phyloP scores from a whole-genome alignment of 2,113 vertebrate genomes.

The Balaenoptera acutorostrata region DNA sequence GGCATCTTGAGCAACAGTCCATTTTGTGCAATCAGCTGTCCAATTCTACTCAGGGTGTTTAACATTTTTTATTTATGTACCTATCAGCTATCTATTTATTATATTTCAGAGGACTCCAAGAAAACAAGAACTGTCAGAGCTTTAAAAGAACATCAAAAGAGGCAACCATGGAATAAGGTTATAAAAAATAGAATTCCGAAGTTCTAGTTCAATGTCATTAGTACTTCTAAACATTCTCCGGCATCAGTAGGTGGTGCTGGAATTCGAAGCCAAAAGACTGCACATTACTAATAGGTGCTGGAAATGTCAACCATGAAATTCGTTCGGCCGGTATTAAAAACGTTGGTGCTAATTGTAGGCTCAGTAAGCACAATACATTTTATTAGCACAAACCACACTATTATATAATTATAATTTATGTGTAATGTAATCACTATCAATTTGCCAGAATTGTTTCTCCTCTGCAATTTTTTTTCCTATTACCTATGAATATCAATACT shows the following conservation, averaged over 20 bases:
- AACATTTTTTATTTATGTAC: neutral
- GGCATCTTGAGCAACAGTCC: neutral
- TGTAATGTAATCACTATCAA: constrained; percentile 56
- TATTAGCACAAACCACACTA: constrained; percentile 48
- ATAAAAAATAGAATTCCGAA: neutral
- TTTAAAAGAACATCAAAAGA: neutral
- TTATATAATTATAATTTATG: constrained; percentile 67
- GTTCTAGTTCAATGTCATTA: constrained; percentile 18
- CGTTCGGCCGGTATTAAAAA: constrained; percentile 68
- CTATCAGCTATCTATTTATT: neutral
- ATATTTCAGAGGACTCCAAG: neutral
- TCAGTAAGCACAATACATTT: constrained; percentile 45
- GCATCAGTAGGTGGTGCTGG: constrained; percentile 9
- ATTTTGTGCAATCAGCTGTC: neutral
- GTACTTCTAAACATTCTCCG: neutral
- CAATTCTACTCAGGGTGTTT: neutral
- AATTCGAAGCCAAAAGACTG: constrained; percentile 51
- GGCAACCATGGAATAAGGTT: neutral
- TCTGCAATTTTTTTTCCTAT: constrained; percentile 2
- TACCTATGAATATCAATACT: constrained; percentile 32
- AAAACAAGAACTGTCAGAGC: neutral
- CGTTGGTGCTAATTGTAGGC: constrained; percentile 46
- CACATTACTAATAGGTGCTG: constrained; percentile 58
- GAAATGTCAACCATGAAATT: constrained; percentile 66
- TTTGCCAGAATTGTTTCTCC: constrained; percentile 57